phyloP scores from a whole-genome alignment of 1,140 invertebrate genomes.

The Batillaria attramentaria region DNA sequence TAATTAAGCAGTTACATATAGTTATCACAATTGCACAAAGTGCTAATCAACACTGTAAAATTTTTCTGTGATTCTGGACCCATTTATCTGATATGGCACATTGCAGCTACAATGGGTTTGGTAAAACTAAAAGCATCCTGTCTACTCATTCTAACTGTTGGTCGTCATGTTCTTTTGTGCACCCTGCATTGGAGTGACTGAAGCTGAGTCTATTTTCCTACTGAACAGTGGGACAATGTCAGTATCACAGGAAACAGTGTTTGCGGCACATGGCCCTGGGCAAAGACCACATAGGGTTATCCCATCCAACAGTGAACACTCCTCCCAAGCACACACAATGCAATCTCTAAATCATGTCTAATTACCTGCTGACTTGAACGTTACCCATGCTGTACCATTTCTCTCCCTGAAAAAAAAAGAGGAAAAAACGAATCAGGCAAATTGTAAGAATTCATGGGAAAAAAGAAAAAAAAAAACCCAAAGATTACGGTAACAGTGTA shows the following conservation, averaged over 20 bases:
- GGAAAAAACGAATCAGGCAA: too few species aligned
- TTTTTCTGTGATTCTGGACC: too few species aligned
- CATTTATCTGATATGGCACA: too few species aligned
- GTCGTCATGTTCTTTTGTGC: too few species aligned
- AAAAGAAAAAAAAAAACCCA: slow-evolving; percentile 17
- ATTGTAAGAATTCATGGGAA: too few species aligned
- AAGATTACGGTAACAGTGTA: background rate
- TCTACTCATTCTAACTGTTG: too few species aligned
- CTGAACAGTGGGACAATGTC: background rate
- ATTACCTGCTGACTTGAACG: slow-evolving; percentile 52
- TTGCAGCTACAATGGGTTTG: too few species aligned
- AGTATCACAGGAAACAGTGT: background rate
- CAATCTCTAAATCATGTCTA: background rate
- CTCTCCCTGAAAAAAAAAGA: slow-evolving; percentile 53
- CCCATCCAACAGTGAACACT: background rate
- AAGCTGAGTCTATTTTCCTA: background rate
- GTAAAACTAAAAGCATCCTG: too few species aligned
- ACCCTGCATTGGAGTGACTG: background rate
- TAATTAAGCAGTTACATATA: too few species aligned
- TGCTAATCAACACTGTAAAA: too few species aligned
- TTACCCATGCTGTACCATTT: slow-evolving; percentile 58
- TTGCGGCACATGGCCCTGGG: background rate
- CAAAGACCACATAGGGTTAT: background rate
- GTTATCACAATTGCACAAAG: too few species aligned
- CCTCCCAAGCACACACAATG: background rate